phyloP scores from a whole-genome alignment of 2,113 vertebrate species.

The Meleagris gallopavo region DNA sequence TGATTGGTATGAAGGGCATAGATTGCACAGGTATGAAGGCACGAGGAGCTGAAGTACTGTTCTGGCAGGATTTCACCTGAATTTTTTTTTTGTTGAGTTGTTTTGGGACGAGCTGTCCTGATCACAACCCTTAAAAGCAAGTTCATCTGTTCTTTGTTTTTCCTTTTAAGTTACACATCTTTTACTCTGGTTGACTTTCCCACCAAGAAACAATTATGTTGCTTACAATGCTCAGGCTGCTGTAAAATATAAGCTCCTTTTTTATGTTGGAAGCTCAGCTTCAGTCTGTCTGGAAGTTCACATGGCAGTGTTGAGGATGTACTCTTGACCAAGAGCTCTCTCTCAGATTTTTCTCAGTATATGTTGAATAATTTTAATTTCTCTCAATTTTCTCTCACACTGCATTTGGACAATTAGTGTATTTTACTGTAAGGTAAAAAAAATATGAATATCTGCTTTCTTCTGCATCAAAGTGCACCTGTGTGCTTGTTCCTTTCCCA shows the following conservation, averaged over 20 bases:
- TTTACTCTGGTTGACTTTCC: slow-evolving; percentile 6
- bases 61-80: background rate
- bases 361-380: slow-evolving; percentile 21
- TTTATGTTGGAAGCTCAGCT: background rate
- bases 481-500: background rate
- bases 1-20: background rate
- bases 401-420: slow-evolving; percentile 34
- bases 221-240: background rate
- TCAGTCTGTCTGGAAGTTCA: background rate
- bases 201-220: background rate
- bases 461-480: slow-evolving; percentile 37
- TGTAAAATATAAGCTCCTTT: background rate
- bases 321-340: background rate
- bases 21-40: background rate
- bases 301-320: background rate
- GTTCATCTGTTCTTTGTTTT: background rate
- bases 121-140: background rate
- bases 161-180: background rate
- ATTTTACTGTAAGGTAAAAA: background rate
- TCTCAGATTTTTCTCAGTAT: slow-evolving; percentile 38
- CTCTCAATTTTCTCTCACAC: slow-evolving; percentile 53
- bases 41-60: background rate
- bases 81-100: background rate
- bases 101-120: background rate
- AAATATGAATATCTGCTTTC: background rate